Base-by-base conservation (phyloP, 2,113 vertebrate genomes). In the Pseudois nayaur region DNA sequence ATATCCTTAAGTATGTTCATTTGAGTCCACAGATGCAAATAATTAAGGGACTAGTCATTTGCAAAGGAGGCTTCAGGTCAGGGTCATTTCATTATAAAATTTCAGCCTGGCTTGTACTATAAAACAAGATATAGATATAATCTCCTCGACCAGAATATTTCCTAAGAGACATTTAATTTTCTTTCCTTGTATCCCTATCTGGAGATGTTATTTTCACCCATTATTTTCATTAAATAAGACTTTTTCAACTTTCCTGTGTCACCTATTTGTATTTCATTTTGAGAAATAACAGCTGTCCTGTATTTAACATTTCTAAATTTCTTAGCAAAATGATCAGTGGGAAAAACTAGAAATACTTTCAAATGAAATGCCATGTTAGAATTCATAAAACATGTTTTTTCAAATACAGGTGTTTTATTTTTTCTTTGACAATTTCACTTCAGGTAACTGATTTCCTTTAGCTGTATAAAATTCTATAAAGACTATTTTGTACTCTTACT, bases 11-110 rank as follows among this genome's bases (percentile, higher is more conserved):
- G 99, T 99, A 99, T 99, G 99, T 99, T 99, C 99, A 99, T 99
- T 98, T 98, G 99, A 99, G 99, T 99, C 99, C 99, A 99, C 98
- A 99, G 99, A 99, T 99, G 99, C 99, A 99, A 99, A 99, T 99
- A 99, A 99, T 99, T 99, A 99, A 99, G 98, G 99, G 99, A 98
- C 97, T 98, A 99, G 98, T 99, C 98, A 99, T 99, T 99, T 99
- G 98, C 97, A 97, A 99, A 99, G 98, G 98, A 98, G 98, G 98
- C 98, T 98, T 96, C 97, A 98, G 98, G 99, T 99, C 99, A 99
- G 98, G 98, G 98, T 99, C 98, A 98, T 98, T 99, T 99, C 98
- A 98, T 99, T 98, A 98, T 94, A 98, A 98, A 98, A 98, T 96
- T 98, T 97, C 48, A 89, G 97, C 50, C 98, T 60, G 13, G 48